Base-by-base conservation (phyloP, 1,140 invertebrate species). In the Bombus impatiens region DNA sequence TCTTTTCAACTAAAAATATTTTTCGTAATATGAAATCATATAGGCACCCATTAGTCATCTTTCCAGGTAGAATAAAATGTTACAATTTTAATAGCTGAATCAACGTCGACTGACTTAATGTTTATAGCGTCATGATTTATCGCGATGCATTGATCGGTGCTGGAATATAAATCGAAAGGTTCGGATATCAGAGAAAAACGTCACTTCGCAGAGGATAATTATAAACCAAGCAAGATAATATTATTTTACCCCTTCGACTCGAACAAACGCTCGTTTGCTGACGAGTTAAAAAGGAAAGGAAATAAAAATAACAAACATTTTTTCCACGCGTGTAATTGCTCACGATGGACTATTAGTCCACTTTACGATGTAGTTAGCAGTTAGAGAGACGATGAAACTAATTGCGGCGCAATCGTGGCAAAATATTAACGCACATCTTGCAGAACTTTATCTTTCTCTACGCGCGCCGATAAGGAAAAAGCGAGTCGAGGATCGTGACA, bases 401-500 rank as follows among this genome's bases (percentile, higher is more conserved):
- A 40, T 44, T 42, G 32, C 6, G 59, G 47, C 18, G 18, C 3
- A 35, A 65, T 78, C 68, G 59, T 47, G 65, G 42, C 18, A 67
- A 67, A 71, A 68, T 86, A 70, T 81, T 89, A 86, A 78, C 47
- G 32, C 84, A 65, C 70, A 28, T 25, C 12, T 77, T 35, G 32
- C 44, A 12, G 15, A 57, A 40, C 88, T 86, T 89, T 82, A 88
- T 82, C 68, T 40, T 18, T 32, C 25, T n/a, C 28, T n/a, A 8
- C 35, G 22, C 35, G 13, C 5, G 22, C 32, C 42, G 87, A 82
- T 82, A 86, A 78, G 37, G 18, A 42, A 25, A 12, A 28, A 13
- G 40, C 6, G 2, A 76, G 32, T 42, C 8, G 42, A 75, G 76
- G 59, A 67, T 88, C 35, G 40, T n/a, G 57, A 25, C 70, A 88